Base-by-base conservation (phyloP, 2,113 vertebrate genomes). In the Cardinalis cardinalis region DNA sequence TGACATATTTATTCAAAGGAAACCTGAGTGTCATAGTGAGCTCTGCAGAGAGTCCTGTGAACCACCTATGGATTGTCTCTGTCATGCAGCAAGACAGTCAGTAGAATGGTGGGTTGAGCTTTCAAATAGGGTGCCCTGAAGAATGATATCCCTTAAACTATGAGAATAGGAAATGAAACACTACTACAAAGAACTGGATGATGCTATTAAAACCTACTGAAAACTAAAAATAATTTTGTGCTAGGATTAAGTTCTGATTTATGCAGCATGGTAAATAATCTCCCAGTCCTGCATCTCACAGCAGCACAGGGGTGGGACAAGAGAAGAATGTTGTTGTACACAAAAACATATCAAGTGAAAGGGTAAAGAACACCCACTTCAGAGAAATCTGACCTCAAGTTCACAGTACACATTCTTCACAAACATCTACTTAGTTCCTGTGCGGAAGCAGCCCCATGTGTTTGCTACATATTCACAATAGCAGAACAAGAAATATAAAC, bases 331-430 rank as follows among this genome's bases (percentile, higher is more conserved):
- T n/a, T 78, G 70, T 4, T 81, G 87, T 84, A 89, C 65, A 95
- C 79, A 91, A 93, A 95, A 96, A 81, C 44, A 73, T 46, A 94
- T 59, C 70, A 89, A 94, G 56, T 46, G 76, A 63, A 66, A 93
- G 90, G 41, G 34, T 86, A 87, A 74, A 79, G 52, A 93, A 68
- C 74, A 90, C 60, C 72, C 32, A 86, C 89, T 87, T 88, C 85
- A 92, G 49, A 84, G 59, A 90, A 95, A 74, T 55, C 21, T 89
- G 93, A 95, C 92, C 92, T 84, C 76, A 53, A 76, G 90, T 96
- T 96, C 92, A 1, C 82, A 78, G 40, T 9, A 86, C 89, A 90
- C 95, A 90, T 93, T 84, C 49, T 71, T 90, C 81, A 78, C 75
- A 75, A 92, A 77, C 56, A 60, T 90, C 73, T 87, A 38, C 28